Base-by-base conservation (phyloP, 2,888 invertebrate genomes). In the Magallana nippona region DNA sequence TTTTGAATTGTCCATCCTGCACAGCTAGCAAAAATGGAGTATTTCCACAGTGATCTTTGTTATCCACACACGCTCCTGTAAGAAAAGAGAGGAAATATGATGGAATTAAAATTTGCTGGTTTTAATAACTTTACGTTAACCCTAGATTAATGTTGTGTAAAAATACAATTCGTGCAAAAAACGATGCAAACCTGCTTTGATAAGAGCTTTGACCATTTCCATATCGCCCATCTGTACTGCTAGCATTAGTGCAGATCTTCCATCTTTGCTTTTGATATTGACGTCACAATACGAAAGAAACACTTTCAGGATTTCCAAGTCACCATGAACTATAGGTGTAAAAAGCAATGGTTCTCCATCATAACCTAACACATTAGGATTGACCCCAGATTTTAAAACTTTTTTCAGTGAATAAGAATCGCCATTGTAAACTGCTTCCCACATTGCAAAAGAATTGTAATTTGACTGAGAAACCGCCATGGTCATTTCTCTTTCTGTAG, bases 141-240 rank as follows among this genome's bases (percentile, higher is more conserved):
- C 0, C 44, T 44, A 0, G 8, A 8, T 44, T 44, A 44, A 44
- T 44, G 32, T 32, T 32, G 44, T 44, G 44, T 5, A 44, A 44
- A 44, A 44, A 44, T 44, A 8, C 44, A 44, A 44, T 44, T 44
- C 8, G 44, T 44, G 8, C 8, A 0, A 44, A 0, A 44, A 44
- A 8, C 44, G 5, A 44, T 44, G 44, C 44, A 44, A 44, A 44
- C 44, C 44, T 44, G 44, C 10, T 83, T 83, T 83, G 2, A 78
- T 63, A 22, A 79, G 60, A n/a, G 27, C 19, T 83, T 79, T 83
- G 10, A 83, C 71, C 11, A 79, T 63, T 10, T 83, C 79, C 19
- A 83, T 79, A 19, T 83, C 78, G 32, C 79, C 79, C 27, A 79
- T 78, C 57, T 79, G 58, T n/a, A 83, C 63, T 22, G 83, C 83